Conservation (phyloP, 2,113 vertebrate genomes). For the Cyprinodon variegatus region DNA sequence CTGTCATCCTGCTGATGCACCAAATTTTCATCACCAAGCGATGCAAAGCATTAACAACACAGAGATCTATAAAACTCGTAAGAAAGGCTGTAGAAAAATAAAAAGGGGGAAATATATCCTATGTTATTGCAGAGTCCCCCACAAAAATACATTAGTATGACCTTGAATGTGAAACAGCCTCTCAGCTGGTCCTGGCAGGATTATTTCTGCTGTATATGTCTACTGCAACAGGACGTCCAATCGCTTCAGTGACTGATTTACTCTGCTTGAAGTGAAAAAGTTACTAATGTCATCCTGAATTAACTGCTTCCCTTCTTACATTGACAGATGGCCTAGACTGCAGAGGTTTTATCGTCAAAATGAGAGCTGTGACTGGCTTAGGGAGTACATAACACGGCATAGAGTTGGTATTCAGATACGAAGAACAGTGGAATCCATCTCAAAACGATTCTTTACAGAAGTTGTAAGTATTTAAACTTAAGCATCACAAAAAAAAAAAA, state of each 20-base stretch:
- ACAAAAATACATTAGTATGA: conserved; percentile 18
- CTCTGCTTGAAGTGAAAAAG: not conserved
- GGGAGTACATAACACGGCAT: conserved; percentile 91
- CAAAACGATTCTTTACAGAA: conserved; percentile 94
- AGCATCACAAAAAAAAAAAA: not conserved
- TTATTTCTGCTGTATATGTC: not conserved
- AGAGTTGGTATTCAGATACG: conserved; percentile 89
- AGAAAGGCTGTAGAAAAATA: not conserved
- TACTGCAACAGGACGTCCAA: not conserved
- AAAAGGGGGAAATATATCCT: not conserved
- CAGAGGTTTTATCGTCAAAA: conserved; percentile 91
- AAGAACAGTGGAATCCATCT: conserved; percentile 91
- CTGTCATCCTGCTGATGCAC: conserved; percentile 74
- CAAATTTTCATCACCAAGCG: conserved; percentile 37
- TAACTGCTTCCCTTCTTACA: not conserved
- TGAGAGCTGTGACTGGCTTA: conserved; percentile 90
- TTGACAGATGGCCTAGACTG: conserved; percentile 91
- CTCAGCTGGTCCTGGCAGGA: not conserved
- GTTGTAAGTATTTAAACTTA: conserved; percentile 83
- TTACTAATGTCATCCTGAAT: not conserved
- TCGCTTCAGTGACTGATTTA: not conserved
- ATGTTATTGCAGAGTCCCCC: not conserved
- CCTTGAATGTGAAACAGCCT: conserved; percentile 42
- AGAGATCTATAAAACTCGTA: not conserved
- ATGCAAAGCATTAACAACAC: not conserved